Conservation (phyloP, 2,797 vertebrate genomes). For the Sebastes diaconus region DNA sequence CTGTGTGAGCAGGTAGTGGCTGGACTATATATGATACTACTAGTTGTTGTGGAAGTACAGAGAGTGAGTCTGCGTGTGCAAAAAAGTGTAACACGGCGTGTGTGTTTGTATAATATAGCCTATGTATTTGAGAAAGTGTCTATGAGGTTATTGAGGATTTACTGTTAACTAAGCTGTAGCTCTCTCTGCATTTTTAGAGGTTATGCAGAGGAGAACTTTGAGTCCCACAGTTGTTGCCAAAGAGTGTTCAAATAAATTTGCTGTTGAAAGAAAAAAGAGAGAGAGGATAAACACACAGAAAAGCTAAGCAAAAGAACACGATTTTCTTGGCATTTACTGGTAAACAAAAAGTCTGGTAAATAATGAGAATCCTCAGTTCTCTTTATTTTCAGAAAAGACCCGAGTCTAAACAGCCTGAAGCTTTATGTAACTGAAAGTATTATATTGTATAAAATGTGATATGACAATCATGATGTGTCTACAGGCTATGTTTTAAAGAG, state of each 20-base stretch:
- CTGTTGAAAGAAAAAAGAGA: not conserved
- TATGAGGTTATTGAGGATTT: conserved; percentile 14
- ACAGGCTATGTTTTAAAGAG: not conserved
- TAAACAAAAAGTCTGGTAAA: conserved; percentile 4
- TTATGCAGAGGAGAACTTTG: conserved; percentile 40
- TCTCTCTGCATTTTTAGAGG: conserved; percentile 37
- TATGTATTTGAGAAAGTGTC: conserved; percentile 2
- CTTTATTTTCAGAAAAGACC: not conserved
- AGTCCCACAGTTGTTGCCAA: conserved; percentile 21
- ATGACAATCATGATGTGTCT: not conserved
- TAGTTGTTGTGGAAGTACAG: conserved; percentile 6
- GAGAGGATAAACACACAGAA: not conserved
- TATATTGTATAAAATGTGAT: not conserved
- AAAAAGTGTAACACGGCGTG: not conserved
- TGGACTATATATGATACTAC: not conserved
- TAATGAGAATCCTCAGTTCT: not conserved
- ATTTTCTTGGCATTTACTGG: not conserved
- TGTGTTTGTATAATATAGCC: not conserved
- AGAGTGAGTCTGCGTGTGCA: not conserved
- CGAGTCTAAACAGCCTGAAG: not conserved
- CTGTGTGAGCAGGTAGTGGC: not conserved
- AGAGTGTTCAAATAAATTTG: conserved; percentile 22
- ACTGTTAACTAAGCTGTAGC: conserved; percentile 17
- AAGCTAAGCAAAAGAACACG: not conserved
- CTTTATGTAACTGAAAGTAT: not conserved